Conservation (phyloP, 2,113 vertebrate species). For the Vanacampus margaritifer region DNA sequence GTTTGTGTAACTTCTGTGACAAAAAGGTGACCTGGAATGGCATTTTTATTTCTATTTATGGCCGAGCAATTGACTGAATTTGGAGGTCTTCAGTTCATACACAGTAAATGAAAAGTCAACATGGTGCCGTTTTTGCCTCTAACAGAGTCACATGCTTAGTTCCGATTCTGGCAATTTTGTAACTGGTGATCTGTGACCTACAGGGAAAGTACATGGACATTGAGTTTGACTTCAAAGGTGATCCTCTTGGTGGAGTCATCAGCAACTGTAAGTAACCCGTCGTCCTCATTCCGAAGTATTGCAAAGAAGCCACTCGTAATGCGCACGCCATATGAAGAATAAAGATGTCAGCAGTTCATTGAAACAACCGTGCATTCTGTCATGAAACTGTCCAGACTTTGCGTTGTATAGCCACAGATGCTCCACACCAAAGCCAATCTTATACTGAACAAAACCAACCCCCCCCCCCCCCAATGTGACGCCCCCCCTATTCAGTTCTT, state of each 20-base stretch:
- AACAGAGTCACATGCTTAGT: neutral
- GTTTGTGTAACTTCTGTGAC: conserved; percentile 40
- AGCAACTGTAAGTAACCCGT: conserved; percentile 91
- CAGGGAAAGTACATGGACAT: conserved; percentile 99
- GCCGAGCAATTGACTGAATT: neutral
- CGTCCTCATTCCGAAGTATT: too few relatives aligned
- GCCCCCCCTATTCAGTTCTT: conserved; percentile 1
- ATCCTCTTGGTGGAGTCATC: conserved; percentile 96
- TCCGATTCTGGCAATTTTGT: neutral
- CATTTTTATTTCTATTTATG: conserved; percentile 26
- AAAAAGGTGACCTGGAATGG: conserved; percentile 15
- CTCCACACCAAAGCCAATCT: neutral
- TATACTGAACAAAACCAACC: neutral
- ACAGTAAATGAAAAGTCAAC: neutral
- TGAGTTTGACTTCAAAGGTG: conserved; percentile 98
- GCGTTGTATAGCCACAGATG: neutral
- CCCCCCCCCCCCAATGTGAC: neutral
- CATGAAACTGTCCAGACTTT: neutral
- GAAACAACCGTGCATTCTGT: neutral
- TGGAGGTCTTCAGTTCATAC: conserved; percentile 10
- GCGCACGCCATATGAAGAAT: neutral
- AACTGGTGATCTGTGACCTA: conserved; percentile 32
- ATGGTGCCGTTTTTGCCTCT: neutral
- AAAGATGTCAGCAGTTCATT: neutral
- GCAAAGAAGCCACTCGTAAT: too few relatives aligned